Conservation (phyloP, 2,888 invertebrate species). For the Diloba caeruleocephala region DNA sequence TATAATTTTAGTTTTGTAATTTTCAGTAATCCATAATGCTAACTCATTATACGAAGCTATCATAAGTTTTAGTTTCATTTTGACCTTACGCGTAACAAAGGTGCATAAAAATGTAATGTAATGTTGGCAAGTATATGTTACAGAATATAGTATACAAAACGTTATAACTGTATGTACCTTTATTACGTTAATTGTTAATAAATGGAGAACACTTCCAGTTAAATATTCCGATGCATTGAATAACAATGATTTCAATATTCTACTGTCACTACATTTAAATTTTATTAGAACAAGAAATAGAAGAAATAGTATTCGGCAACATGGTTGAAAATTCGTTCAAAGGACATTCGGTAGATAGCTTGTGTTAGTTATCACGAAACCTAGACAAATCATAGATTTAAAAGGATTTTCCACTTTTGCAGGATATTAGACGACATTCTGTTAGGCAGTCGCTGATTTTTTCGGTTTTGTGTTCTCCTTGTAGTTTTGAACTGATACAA, state of each 20-base stretch:
- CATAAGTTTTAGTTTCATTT: constrained; percentile 54
- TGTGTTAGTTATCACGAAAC: constrained; percentile 31
- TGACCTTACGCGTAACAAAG: constrained; percentile 50
- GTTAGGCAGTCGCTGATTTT: constrained; percentile 13
- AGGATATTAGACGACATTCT: constrained; percentile 11
- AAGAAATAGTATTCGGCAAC: constrained; percentile 64
- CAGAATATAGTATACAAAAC: constrained; percentile 56
- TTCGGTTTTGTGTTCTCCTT: constrained; percentile 26
- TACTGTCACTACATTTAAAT: constrained; percentile 65
- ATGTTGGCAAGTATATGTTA: constrained; percentile 52
- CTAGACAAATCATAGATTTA: constrained; percentile 27
- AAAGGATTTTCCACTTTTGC: constrained; percentile 10
- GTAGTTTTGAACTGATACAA: constrained; percentile 31
- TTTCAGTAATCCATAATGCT: constrained; percentile 51
- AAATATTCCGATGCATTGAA: constrained; percentile 38
- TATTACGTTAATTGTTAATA: constrained; percentile 57
- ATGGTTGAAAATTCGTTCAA: constrained; percentile 39
- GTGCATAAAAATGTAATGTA: constrained; percentile 47
- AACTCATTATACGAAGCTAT: constrained; percentile 55
- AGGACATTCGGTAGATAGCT: constrained; percentile 39
- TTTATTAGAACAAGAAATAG: too few relatives aligned
- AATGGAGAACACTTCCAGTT: constrained; percentile 48
- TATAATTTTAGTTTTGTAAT: constrained; percentile 51
- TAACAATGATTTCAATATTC: constrained; percentile 40
- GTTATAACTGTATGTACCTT: constrained; percentile 54